Base-by-base conservation (phyloP, 2,888 invertebrate species). In the Gryllus longicercus region DNA sequence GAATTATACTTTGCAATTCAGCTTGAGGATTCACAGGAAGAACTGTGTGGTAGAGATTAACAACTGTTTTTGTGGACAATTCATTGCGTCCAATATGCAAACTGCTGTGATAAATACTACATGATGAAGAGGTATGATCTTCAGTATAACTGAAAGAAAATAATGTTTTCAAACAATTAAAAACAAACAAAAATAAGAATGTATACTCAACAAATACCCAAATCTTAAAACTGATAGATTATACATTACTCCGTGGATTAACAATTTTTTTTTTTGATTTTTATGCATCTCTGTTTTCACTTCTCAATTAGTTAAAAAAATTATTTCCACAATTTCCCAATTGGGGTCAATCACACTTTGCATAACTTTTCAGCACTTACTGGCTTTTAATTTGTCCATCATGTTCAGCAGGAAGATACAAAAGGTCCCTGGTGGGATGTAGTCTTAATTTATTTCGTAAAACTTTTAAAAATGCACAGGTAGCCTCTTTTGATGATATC, bases 1-100 rank as follows among this genome's bases (percentile, higher is more conserved):
- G 89, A 78, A 94, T 94, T 83, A 94, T 91, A 84, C 92, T 91
- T 84, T 93, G 92, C 77, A 94, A 86, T 84, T 94, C 91, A 23
- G 88, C 81, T 79, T 83, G 82, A 79, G 85, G 83, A 51, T 83
- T 82, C 75, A 82, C 63, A 75, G 49, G 78, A 50, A 50, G 50
- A 77, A 21, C 50, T 18, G 14, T 50, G 14, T 77, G 77, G n/a
- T 16, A 78, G 79, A 63, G n/a, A 76, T 82, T 76, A 12, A 81
- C n/a, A 3, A 82, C 76, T 11, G 81, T 81, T 38, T 80, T 51
- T 11, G 78, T 25, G 12, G 78, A 79, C 12, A 80, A 63, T 8
- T 79, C 81, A 76, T 38, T 25, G 38, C 38, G 38, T 8, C 8
- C 38, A 1, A 38, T 38, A 5, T 38, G 38, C 38, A 38, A 38